A percentile compares a stretch with the other conserved stretches of the same genome.
phyloP scores from a whole-genome alignment of 2,113 vertebrate species.

The Hemichromis elongatus region DNA sequence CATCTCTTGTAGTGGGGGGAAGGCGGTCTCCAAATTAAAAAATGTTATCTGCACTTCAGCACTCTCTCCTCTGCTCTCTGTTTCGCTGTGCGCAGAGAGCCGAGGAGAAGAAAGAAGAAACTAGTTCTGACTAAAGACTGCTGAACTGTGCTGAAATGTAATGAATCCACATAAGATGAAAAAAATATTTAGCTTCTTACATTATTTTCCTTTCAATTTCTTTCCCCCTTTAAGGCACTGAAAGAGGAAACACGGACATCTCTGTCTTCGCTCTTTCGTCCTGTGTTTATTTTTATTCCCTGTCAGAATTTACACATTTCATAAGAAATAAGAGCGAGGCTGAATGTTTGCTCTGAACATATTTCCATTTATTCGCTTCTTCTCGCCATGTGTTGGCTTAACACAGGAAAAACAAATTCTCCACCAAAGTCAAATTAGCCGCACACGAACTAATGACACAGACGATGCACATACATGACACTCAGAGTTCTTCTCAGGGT shows the following conservation, averaged over 20 bases:
- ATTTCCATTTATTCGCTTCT: background rate
- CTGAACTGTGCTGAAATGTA: background rate
- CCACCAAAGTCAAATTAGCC: background rate
- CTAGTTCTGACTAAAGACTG: background rate
- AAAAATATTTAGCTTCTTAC: background rate
- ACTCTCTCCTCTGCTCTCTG: background rate
- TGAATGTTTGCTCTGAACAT: background rate
- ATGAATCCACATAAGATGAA: background rate
- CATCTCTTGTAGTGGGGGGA: background rate
- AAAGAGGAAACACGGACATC: background rate
- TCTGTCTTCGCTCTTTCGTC: background rate
- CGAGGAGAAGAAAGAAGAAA: background rate
- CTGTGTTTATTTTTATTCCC: background rate
- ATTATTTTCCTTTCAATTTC: background rate
- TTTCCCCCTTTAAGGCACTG: background rate
- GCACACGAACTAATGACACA: background rate
- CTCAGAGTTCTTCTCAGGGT: background rate
- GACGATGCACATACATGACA: background rate
- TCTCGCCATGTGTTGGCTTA: background rate
- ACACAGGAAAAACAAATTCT: background rate
- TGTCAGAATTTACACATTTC: background rate
- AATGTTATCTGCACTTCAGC: background rate
- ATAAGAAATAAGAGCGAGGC: background rate
- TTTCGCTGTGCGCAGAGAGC: background rate
- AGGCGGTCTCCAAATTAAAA: background rate